Percentiles rank a stretch among this genome's conserved stretches.
Conservation (phyloP, 2,797 vertebrate species). For the Lepus townsendii region DNA sequence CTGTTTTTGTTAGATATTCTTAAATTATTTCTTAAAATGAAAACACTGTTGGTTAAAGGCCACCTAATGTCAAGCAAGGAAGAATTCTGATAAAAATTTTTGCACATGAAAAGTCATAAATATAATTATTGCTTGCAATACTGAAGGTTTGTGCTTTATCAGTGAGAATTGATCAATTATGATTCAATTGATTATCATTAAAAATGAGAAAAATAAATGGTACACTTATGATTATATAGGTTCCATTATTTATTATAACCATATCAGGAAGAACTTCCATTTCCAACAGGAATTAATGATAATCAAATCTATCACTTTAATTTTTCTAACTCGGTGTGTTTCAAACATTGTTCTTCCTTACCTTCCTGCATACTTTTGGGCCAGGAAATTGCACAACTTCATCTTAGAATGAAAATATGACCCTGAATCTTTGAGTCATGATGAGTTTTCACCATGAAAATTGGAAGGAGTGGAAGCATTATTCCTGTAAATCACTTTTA, state of each 20-base stretch:
- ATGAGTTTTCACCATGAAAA: background rate
- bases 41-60: background rate
- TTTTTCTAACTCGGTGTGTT: background rate
- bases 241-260: background rate
- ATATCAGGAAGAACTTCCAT: background rate
- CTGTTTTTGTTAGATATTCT: background rate
- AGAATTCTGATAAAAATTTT: background rate
- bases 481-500: background rate
- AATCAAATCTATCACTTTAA: background rate
- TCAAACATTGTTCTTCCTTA: conserved; percentile 8
- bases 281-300: background rate
- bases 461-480: background rate
- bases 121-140: background rate
- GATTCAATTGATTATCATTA: background rate
- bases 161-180: background rate
- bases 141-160: background rate
- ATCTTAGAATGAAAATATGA: background rate
- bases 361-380: background rate
- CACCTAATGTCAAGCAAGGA: background rate
- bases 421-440: background rate
- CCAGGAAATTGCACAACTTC: background rate
- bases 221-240: background rate
- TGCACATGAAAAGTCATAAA: background rate
- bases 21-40: background rate
- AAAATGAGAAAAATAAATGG: background rate